Evolutionary conservation across 2,797 vertebrate species (phyloP).

Genomic region (Peromyscus aztecus): DNA sequence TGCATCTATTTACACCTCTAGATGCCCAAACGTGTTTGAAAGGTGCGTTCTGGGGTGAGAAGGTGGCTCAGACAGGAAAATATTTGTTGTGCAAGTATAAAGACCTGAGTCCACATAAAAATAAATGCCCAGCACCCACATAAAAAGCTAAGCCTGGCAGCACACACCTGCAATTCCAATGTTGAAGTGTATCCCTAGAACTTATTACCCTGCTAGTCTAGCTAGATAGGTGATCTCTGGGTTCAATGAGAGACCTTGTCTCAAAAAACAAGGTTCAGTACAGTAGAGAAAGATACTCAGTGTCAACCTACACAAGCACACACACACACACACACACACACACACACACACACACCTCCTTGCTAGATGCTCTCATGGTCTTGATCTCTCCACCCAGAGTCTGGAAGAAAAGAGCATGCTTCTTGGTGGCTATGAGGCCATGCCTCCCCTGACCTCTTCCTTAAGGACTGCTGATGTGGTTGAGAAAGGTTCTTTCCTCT

Average conservation of each 20-base stretch:
- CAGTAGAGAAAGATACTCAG: background rate
- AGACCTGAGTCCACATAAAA: background rate
- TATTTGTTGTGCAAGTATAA: background rate
- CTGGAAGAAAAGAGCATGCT: background rate
- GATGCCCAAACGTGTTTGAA: background rate
- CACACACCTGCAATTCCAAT: background rate
- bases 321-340: background rate
- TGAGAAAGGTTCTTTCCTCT: slow-evolving; percentile 60
- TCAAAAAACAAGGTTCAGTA: background rate
- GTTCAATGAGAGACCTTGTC: background rate
- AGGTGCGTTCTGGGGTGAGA: background rate
- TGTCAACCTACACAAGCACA: background rate
- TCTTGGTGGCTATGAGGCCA: background rate
- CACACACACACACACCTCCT: background rate
- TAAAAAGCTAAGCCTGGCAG: background rate
- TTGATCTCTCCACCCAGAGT: background rate
- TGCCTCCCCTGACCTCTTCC: background rate
- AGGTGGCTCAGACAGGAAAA: background rate
- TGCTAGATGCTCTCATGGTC: background rate
- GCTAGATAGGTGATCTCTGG: background rate
- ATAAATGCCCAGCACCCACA: background rate
- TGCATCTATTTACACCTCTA: background rate
- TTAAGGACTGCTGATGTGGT: slow-evolving; percentile 20
- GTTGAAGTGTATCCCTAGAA: background rate
- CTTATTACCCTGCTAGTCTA: background rate